Base-by-base conservation (phyloP, 2,888 invertebrate species). In the Platycheirus albimanus region DNA sequence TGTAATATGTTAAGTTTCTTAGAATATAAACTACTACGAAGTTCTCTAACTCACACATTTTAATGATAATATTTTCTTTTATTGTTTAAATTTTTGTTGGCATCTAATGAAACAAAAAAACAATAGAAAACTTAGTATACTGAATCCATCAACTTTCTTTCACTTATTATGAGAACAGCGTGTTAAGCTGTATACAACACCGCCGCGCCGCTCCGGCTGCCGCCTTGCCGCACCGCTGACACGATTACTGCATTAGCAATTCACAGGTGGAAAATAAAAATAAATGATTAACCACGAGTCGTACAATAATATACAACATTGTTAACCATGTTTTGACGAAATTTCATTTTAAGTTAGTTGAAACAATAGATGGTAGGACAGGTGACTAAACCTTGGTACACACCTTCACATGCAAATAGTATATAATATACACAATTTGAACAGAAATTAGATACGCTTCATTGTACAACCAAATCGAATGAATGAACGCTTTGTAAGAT, bases 401-500 rank as follows among this genome's bases (percentile, higher is more conserved):
- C 30, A n/a, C 24, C 8, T 33, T 8, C 8, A 33, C 6, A 33
- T 1, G 30, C 7, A 33, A 8, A 8, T 33, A 24, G 24, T 24
- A 6, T 4, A 24, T 24, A 24, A 6, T 24, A 6, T 4, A 24
- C 6, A 38, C 19, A 58, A 45, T 51, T 19, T 61, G 17, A 61
- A 51, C 69, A 56, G 49, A 67, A 75, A 51, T 33, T 28, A 15
- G 58, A 69, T 51, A 69, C 36, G 45, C 17, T 43, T 69, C 61
- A 76, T 69, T 41, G 66, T 58, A 36, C 28, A 54, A 64, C 19
- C 45, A 8, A 33, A 56, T 45, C 56, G 30, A 19, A 51, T 56
- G 19, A 67, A 24, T 51, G 36, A 43, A 49, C 20, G 28, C 19
- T 61, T 43, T 63, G 71, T 58, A 36, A 28, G 7, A 24, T 24